Base-by-base conservation (phyloP, 1,140 invertebrate species). In the Drosophila saltans region DNA sequence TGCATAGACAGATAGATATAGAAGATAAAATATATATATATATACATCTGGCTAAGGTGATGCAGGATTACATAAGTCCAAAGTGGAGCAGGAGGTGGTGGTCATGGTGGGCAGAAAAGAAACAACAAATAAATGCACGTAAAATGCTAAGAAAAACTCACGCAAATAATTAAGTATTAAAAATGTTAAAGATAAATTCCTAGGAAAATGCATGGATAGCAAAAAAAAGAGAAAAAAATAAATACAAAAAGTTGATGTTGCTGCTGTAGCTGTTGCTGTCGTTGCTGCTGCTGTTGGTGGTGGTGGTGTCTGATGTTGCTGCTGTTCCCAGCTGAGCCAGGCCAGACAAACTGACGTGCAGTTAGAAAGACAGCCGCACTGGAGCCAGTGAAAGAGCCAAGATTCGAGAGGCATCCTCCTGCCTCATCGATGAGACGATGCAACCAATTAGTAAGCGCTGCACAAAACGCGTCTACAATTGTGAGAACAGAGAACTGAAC, bases 81-180 rank as follows among this genome's bases (percentile, higher is more conserved):
- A 40, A 70, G 79, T 71, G 72, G 62, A 67, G 64, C 77, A 69
- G 62, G 57, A 77, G 40, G 8, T 52, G 45, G 21, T 36, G 33
- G 3, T 10, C 7, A 52, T 26, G 45, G 21, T 52, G 45, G 45
- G 45, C 45, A 52, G 24, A 52, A 26, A 8, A 24, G 9, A 66
- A 39, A 16, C 16, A 16, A 16, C 16, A 16, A 64, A 81, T 81
- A 70, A 72, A 69, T 43, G 77, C 83, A 88, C 83, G 83, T 89
- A 83, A 69, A 72, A 70, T 66, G 80, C 70, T 75, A 39, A 56
- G 76, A 72, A 57, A 79, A 88, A 72, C 69, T 80, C 83, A 69
- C 83, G 78, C 83, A 89, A 88, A 88, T 88, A 88, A 88, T 88
- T 88, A 88, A 88, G 80, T 88, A 88, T 88, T 80, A 88, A 77